Base-by-base conservation (phyloP, 2,888 invertebrate species). In the Sphaeridia pumilis region DNA sequence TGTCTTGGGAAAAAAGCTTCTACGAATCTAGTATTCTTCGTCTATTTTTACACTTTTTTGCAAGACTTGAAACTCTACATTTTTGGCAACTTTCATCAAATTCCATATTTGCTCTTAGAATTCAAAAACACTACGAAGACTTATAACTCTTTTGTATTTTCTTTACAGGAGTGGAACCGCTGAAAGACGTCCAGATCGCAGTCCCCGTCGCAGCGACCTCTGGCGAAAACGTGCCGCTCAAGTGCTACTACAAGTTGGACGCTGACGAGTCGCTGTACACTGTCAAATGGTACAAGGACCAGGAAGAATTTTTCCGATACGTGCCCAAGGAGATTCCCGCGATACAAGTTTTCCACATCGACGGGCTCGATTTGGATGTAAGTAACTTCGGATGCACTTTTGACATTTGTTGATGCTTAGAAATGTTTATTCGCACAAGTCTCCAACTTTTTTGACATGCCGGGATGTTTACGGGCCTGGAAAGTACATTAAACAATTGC, bases 221-320 rank as follows among this genome's bases (percentile, higher is more conserved):
- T 43, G 75, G 79, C 45, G 58, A 61, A 14, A 82, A 83, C 1
- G 83, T 84, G 46, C 82, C 80, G 41, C 73, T 86, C 58, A 79
- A 80, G 66, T 86, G 85, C 71, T 77, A 77, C 62, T 85, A 83
- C 76, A 80, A 84, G 70, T 73, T 86, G 52, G 81, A 82, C 69
- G 57, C 58, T 35, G 78, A 79, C 45, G 83, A 84, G 65, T 78
- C 78, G 1, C 72, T 86, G 14, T 86, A 85, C 72, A 81, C 83
- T 53, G 82, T 86, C 61, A 85, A 85, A 71, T 86, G 85, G 86
- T 86, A 85, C 74, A 78, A 83, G 64, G 83, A 84, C 4, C 68
- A 76, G 14, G 76, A 80, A 60, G 85, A 86, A 70, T 85, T 86
- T 75, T 86, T 82, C 74, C 76, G 85, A 69, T 86, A 78, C 69